Base-by-base conservation (phyloP, 37 sponge, comb jelly and placozoan genomes). In the Amphimedon queenslandica region DNA sequence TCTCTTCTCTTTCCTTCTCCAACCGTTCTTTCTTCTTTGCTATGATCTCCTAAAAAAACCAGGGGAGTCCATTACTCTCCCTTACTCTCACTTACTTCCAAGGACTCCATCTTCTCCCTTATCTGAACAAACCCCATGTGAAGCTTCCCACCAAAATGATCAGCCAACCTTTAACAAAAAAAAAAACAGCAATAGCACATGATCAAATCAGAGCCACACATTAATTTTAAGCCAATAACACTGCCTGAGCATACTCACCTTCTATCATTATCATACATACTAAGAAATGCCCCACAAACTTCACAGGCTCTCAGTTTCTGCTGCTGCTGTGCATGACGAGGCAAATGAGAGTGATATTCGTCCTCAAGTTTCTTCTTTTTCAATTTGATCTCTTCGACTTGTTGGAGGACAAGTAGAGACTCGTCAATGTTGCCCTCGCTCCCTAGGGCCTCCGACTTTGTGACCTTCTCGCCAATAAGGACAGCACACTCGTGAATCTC, bases 271-370 rank as follows among this genome's bases (percentile, higher is more conserved):
- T 99, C 99, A 69, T 99, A 93, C 76, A 98, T 91, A 73, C 96
- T 90, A 39, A 99, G 91, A 64, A 96, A 95, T 28, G 99, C 99
- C n/a, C 96, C 96, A 79, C 99, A 99, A 77, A 97, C 95, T 69
- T 99, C 99, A 73, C 99, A 99, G n/a, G 98, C 99, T 24, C 95
- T 64, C 40, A 99, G 93, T 64, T 93, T 89, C 87, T 99, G 99
- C 64, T 95, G 96, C 74, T 99, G 99, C 36, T 81, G 87, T 4
- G 94, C 87, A 43, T 88, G 79, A 1, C 82, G 76, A 18, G 99
- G 96, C 18, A 94, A 65, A 77, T 72, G 55, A 30, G 71, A 66
- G 64, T 87, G 82, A 57, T 94, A 99, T 39, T 92, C 93, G 18
- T 99, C 99, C 86, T 96, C 99, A 3, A 86, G 79, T 34, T 74